Conservation (phyloP, 2,888 invertebrate genomes). For the Limenitis camilla region DNA sequence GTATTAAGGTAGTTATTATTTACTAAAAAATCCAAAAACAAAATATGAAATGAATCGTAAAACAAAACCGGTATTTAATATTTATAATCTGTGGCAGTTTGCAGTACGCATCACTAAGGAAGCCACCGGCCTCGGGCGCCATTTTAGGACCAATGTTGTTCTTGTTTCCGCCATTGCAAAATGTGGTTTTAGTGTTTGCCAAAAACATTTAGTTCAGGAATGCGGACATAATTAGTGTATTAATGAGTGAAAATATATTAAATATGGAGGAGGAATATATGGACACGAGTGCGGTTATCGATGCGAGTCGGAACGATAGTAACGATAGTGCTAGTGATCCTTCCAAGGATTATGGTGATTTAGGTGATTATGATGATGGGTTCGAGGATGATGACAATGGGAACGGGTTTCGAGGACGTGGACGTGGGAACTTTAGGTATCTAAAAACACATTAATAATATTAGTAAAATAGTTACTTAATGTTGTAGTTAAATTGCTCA, state of each 20-base stretch:
- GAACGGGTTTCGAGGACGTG: constrained; percentile 52
- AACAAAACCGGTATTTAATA: constrained; percentile 25
- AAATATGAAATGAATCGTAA: neutral
- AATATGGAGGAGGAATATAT: constrained; percentile 64
- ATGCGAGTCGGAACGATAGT: constrained; percentile 36
- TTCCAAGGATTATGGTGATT: constrained; percentile 56
- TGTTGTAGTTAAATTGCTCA: too few relatives aligned
- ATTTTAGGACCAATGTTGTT: constrained; percentile 49
- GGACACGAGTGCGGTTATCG: constrained; percentile 46
- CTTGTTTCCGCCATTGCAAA: constrained; percentile 37
- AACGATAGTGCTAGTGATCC: constrained; percentile 39
- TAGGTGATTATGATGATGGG: constrained; percentile 47
- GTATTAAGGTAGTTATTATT: too few relatives aligned
- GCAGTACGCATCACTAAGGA: constrained; percentile 24
- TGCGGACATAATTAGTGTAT: constrained; percentile 44
- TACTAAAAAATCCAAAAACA: too few relatives aligned
- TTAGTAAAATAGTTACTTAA: too few relatives aligned
- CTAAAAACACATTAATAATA: too few relatives aligned
- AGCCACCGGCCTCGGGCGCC: constrained; percentile 44
- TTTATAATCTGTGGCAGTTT: constrained; percentile 20
- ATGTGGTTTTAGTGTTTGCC: constrained; percentile 29
- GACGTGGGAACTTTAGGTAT: constrained; percentile 63
- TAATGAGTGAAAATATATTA: constrained; percentile 28
- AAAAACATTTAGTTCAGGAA: constrained; percentile 38
- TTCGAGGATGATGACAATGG: constrained; percentile 60